Evolutionary conservation across 2,888 invertebrate genomes (phyloP), one percentile per base, ranked within the genome.

Genomic region (Oscheius myriophilus): DNA sequence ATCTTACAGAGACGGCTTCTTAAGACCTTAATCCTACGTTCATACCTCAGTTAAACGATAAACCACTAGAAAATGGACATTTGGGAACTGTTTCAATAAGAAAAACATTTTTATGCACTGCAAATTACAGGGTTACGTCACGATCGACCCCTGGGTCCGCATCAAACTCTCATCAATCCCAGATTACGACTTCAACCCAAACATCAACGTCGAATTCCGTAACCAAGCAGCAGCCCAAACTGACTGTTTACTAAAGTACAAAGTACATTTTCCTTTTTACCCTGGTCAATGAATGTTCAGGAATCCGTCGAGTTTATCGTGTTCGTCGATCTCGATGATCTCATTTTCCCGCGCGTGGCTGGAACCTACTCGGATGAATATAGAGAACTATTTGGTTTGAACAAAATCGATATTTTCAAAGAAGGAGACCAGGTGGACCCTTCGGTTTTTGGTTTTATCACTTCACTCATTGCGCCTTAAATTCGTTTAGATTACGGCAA

Each of bases 211-310:
- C 12, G 78, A 78, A 65, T 78, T 78, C 46, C 51, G 78, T 49
- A 76, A 66, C 57, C 78, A 78, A 33, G 76, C 78, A 4, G 76
- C 78, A 2, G 73, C 76, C 0, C 78, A 78, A 33, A 76, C 78
- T 11, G 76, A 78, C 51, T 78, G 78, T 69, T 64, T 78, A 18
- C 61, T 78, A 33, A 59, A 72, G 53, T 72, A 76, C 53, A 78
- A 75, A 61, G 74, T 72, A n/a, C n/a, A n/a, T n/a, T n/a, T 18
- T 23, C 18, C 7, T 26, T 33, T 12, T 1, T 1, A 11, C 16
- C 12, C 1, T 55, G 11, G 9, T 23, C 14, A 16, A 16, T 16
- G n/a, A n/a, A n/a, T n/a, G 42, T 69, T 26, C 46, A 76, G 73
- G 78, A 78, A 64, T 70, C 74, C 0, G 75, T 75, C 23, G 21